phyloP scores from a whole-genome alignment of 2,888 invertebrate species.

The Rhaphigaster nebulosa region DNA sequence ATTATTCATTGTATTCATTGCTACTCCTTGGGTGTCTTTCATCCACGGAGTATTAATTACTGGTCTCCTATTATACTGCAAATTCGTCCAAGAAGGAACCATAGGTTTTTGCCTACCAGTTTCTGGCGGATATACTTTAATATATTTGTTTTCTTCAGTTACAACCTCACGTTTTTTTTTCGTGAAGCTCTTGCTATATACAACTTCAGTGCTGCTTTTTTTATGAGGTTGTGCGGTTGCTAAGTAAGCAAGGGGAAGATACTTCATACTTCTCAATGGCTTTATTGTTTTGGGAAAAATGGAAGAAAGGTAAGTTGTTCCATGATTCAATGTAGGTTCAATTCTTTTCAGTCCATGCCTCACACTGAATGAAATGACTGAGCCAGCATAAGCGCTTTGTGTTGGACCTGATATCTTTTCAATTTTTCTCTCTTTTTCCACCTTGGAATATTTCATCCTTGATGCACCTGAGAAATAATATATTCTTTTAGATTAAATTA shows the following conservation, averaged over 20 bases:
- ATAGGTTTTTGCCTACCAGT: slow-evolving; percentile 59
- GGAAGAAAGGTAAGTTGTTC: slow-evolving; percentile 53
- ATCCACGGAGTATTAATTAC: slow-evolving; percentile 61
- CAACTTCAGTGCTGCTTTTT: neutral
- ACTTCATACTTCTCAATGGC: slow-evolving; percentile 59
- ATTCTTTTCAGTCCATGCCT: neutral
- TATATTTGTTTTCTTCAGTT: slow-evolving; percentile 41
- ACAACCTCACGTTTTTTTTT: slow-evolving; percentile 40
- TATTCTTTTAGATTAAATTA: slow-evolving; percentile 24
- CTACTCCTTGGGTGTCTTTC: slow-evolving; percentile 61
- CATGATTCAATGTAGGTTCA: neutral
- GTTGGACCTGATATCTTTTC: neutral
- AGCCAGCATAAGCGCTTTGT: neutral
- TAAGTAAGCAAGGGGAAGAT: slow-evolving; percentile 56
- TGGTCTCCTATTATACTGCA: slow-evolving; percentile 60
- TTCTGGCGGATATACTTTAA: slow-evolving; percentile 56
- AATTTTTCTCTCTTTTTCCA: neutral
- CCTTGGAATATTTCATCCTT: neutral
- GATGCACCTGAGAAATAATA: slow-evolving; percentile 21
- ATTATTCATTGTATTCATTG: slow-evolving; percentile 60
- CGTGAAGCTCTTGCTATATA: neutral
- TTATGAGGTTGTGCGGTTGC: neutral
- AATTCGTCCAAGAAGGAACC: slow-evolving; percentile 60
- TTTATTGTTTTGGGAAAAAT: slow-evolving; percentile 59
- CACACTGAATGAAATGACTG: neutral